Percentiles rank a stretch among this genome's conserved stretches.
Evolutionary conservation across 2,113 vertebrate species (phyloP).

Genomic region (Semicossyphus pulcher): DNA sequence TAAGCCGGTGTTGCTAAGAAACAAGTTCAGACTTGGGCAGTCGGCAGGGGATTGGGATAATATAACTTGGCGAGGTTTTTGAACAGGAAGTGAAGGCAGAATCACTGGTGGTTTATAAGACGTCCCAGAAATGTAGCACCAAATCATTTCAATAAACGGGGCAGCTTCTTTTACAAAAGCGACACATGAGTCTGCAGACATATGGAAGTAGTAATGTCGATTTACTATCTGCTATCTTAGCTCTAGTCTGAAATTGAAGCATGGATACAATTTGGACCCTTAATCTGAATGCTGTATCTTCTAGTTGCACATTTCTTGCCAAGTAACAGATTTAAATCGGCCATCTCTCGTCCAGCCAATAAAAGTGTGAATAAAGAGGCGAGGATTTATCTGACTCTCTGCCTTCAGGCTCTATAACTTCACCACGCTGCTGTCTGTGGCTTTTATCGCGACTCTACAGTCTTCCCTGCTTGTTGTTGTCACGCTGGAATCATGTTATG

Average conservation of each 20-base stretch:
- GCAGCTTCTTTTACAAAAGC: background rate
- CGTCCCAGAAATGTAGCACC: constrained; percentile 3
- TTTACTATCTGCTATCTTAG: too few relatives aligned
- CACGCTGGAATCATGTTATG: constrained; percentile 8
- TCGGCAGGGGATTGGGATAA: constrained; percentile 6
- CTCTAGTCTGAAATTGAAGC: too few relatives aligned
- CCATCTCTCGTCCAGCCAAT: background rate
- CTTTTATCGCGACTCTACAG: constrained; percentile 24
- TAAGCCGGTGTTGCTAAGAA: constrained; percentile 50
- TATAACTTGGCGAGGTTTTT: constrained; percentile 30
- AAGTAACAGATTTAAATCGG: constrained; percentile 22
- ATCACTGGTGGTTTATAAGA: constrained; percentile 4
- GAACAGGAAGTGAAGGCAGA: constrained; percentile 5
- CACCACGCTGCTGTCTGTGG: constrained; percentile 58
- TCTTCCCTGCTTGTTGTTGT: constrained; percentile 25
- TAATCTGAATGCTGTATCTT: too few relatives aligned
- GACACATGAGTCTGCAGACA: too few relatives aligned
- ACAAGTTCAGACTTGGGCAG: constrained; percentile 25
- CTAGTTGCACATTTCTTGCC: constrained; percentile 16
- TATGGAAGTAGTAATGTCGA: too few relatives aligned
- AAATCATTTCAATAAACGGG: background rate
- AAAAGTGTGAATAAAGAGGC: constrained; percentile 9
- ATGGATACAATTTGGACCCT: background rate
- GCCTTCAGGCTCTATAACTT: too few relatives aligned
- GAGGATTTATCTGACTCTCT: too few relatives aligned